Base-by-base conservation (phyloP, 2,888 invertebrate species). In the Drosophila longiperda region DNA sequence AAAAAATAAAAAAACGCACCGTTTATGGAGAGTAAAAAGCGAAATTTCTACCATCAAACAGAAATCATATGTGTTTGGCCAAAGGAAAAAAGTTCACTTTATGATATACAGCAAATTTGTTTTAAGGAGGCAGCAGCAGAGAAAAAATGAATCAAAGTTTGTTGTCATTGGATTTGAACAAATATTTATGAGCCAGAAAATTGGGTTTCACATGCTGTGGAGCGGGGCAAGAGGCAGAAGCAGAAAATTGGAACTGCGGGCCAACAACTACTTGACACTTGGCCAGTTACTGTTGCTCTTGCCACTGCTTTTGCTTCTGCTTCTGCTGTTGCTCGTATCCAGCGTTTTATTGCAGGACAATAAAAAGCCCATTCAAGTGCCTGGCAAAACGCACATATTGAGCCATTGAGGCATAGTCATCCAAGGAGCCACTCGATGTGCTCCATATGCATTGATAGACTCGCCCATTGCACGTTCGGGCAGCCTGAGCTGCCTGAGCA, bases 151-250 rank as follows among this genome's bases (percentile, higher is more conserved):
- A 85, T 85, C 85, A 86, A 75, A 83, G 78, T 82, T 83, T 71
- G 70, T 73, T 78, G 75, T 73, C 79, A 67, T 78, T 73, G 80
- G 63, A 82, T 82, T 87, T 82, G 70, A 68, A 83, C 82, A 85
- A 87, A 86, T 87, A 86, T 86, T 86, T 86, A 86, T 86, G 85
- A 82, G 73, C 78, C 87, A 82, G 85, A 86, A 86, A 86, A 86
- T 86, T 86, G 85, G 68, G 82, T 82, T 83, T 82, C 66, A 59
- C 77, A 64, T 66, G 60, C 59, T 7, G 29, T 5, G n/a, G 17
- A 15, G 15, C 15, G 32, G 42, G 23, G 20, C 17, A 26, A 15
- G 29, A 2, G 7, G 36, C 11, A 5, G 26, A 9, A 8, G 29
- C 6, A 2, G 20, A 2, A 20, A 42, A 4, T 15, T 29, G 26